phyloP scores from a whole-genome alignment of 2,888 invertebrate genomes.

The Troglohyphantes excavatus region DNA sequence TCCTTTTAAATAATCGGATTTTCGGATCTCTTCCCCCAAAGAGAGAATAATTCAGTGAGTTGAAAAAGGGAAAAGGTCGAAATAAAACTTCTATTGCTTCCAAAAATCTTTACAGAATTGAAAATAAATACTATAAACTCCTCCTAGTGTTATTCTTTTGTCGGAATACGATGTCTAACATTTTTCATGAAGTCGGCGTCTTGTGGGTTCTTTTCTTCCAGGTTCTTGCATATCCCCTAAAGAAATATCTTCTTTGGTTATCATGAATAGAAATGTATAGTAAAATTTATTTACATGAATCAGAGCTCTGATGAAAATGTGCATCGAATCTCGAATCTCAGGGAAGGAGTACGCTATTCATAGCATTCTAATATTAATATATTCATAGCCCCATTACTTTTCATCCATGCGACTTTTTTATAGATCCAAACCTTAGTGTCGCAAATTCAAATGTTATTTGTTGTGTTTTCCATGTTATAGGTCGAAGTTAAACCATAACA shows the following conservation, averaged over 20 bases:
- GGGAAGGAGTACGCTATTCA: too few relatives aligned
- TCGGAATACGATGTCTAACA: background rate
- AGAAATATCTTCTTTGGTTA: background rate
- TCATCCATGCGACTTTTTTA: too few relatives aligned
- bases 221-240: background rate
- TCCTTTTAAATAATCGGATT: slow-evolving; percentile 32
- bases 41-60: slow-evolving; percentile 20
- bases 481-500: too few relatives aligned
- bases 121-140: slow-evolving; percentile 20
- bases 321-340: too few relatives aligned
- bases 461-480: too few relatives aligned
- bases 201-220: background rate
- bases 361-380: too few relatives aligned
- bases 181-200: background rate
- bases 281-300: background rate
- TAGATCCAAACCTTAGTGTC: too few relatives aligned
- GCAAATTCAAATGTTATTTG: too few relatives aligned
- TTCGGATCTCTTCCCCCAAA: background rate
- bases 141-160: slow-evolving; percentile 7
- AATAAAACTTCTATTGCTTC: slow-evolving; percentile 16
- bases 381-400: too few relatives aligned
- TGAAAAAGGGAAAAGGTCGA: background rate
- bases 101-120: slow-evolving; percentile 25
- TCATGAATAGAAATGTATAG: background rate
- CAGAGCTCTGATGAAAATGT: too few relatives aligned